Base-by-base conservation (phyloP, 2,888 invertebrate genomes). In the Alloplasta piceator region DNA sequence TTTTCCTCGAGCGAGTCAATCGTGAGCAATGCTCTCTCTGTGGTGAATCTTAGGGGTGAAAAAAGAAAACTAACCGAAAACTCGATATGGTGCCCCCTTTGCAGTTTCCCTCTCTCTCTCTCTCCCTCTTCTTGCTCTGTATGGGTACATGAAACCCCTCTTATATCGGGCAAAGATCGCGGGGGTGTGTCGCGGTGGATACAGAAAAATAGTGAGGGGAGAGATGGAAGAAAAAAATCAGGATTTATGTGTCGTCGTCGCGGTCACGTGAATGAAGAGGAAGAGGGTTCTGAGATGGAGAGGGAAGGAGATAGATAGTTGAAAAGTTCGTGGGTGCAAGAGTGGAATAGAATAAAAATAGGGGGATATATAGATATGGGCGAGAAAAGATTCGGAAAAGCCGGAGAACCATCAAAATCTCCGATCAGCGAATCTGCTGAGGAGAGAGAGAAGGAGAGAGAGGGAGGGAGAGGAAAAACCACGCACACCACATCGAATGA, bases 211-310 rank as follows among this genome's bases (percentile, higher is more conserved):
- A 63, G 56, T 4, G 46, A 64, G 12, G 41, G 39, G n/a, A 36
- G 39, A 50, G 50, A 55, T 10, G 12, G 46, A 26, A 41, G 41
- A 73, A 78, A 82, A 83, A 81, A 83, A 73, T 76, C 71, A 39
- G 58, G 82, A 83, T 83, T 83, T 83, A 82, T 83, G 82, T 73
- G 79, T 82, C 77, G 76, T 75, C 81, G 83, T 81, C 72, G 61
- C 58, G 64, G 55, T 58, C 38, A 66, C 46, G 43, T 9, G 56
- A 5, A 55, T 43, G 52, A 48, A 38, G 58, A 50, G 61, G 12
- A 50, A 67, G 41, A 73, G 39, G n/a, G 41, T 6, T 36, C 16
- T 41, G 39, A 76, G 61, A 63, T 55, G 41, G 64, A 72, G 74
- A 66, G 60, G 39, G 63, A 72, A 71, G 12, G 64, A 10, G 66